Conservation (phyloP, 2,113 vertebrate genomes). For the Perca flavescens region DNA sequence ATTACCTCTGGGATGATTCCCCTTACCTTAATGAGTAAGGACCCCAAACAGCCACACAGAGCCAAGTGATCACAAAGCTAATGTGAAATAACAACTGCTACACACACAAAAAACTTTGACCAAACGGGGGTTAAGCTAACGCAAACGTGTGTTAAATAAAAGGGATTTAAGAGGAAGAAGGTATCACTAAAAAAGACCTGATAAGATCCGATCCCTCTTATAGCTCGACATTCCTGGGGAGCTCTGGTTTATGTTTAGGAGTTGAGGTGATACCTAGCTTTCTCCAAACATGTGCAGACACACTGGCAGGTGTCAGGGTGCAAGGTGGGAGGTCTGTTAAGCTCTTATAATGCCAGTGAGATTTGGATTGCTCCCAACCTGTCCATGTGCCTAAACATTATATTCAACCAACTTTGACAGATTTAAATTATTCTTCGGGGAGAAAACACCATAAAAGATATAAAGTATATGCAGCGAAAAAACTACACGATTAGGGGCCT, state of each 20-base stretch:
- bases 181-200: slow-evolving; percentile 15
- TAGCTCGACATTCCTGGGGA: slow-evolving; percentile 50
- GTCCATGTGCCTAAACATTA: slow-evolving; percentile 1
- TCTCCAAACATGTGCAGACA: slow-evolving; percentile 19
- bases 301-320: slow-evolving; percentile 58
- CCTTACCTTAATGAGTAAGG: slow-evolving; percentile 30
- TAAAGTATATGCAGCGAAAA: neutral
- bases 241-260: slow-evolving; percentile 48
- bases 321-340: slow-evolving; percentile 52
- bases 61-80: neutral
- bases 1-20: slow-evolving; percentile 27
- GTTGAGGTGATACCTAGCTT: slow-evolving; percentile 23
- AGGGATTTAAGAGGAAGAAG: slow-evolving; percentile 10
- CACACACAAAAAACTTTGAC: neutral
- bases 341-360: slow-evolving; percentile 19
- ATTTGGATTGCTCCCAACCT: neutral
- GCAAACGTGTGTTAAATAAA: slow-evolving; percentile 26
- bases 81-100: slow-evolving; percentile 14
- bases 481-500: neutral
- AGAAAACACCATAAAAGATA: neutral
- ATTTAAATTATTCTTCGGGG: neutral
- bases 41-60: slow-evolving; percentile 30
- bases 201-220: slow-evolving; percentile 41
- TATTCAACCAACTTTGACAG: neutral
- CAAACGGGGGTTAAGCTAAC: neutral